Evolutionary conservation across 2,888 invertebrate species (phyloP).

Genomic region (Drosophila testacea): DNA sequence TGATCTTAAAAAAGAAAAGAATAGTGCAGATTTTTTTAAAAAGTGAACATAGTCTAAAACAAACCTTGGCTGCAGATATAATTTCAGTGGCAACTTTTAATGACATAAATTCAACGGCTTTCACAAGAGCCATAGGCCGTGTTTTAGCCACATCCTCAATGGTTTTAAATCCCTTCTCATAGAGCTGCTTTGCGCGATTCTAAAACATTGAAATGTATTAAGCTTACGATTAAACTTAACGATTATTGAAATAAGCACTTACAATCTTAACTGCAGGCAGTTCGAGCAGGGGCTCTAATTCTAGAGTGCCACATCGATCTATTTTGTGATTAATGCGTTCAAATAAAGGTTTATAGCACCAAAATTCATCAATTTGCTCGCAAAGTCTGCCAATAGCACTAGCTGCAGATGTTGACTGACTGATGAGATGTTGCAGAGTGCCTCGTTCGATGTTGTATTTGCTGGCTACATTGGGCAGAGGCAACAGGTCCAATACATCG

Average conservation of each 20-base stretch:
- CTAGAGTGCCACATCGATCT: constrained; percentile 92
- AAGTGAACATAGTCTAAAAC: background rate
- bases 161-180: constrained; percentile 92
- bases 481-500: constrained; percentile 90
- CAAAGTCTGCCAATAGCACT: constrained; percentile 92
- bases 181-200: constrained; percentile 92
- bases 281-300: constrained; percentile 93
- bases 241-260: constrained; percentile 45
- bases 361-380: constrained; percentile 91
- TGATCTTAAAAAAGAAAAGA: constrained; percentile 87
- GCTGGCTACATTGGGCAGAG: constrained; percentile 89
- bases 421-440: constrained; percentile 91
- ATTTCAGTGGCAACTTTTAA: constrained; percentile 91
- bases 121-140: constrained; percentile 87
- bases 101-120: constrained; percentile 90
- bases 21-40: background rate
- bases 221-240: background rate
- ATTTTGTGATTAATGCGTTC: constrained; percentile 90
- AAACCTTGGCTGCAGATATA: constrained; percentile 92
- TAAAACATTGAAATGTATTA: constrained; percentile 83
- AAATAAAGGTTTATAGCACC: constrained; percentile 92
- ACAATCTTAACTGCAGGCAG: constrained; percentile 95
- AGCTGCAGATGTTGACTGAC: constrained; percentile 90
- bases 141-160: constrained; percentile 92
- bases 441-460: constrained; percentile 92